Evolutionary conservation across 2,888 invertebrate species (phyloP).

Genomic region (Diploptera punctata): DNA sequence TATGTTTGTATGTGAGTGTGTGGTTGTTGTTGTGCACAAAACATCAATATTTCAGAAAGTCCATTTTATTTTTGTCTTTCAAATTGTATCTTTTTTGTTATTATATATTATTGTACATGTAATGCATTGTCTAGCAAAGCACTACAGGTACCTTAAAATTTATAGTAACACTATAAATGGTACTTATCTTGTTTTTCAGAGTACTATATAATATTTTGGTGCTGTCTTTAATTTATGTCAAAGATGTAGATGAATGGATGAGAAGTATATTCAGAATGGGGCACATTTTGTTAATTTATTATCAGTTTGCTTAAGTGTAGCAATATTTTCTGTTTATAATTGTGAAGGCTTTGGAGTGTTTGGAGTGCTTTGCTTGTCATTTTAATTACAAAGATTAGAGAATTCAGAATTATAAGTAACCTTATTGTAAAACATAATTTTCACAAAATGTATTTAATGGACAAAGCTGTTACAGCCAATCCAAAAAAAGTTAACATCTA

Average conservation of each 20-base stretch:
- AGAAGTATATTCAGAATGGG: conserved; percentile 26
- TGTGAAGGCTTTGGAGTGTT: not conserved
- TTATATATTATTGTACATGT: conserved; percentile 30
- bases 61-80: conserved; percentile 29
- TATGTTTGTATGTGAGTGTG: conserved; percentile 36
- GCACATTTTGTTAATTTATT: conserved; percentile 22
- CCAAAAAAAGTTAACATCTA: no score
- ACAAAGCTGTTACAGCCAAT: no score
- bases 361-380: conserved; percentile 3
- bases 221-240: conserved; percentile 32
- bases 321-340: not conserved
- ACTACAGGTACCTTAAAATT: conserved; percentile 8
- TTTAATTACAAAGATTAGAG: no score
- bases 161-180: conserved; percentile 26
- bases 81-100: conserved; percentile 27
- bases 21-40: conserved; percentile 33
- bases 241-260: conserved; percentile 32
- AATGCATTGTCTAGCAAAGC: conserved; percentile 18
- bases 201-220: conserved; percentile 33
- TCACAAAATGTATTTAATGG: no score
- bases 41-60: conserved; percentile 28
- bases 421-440: no score
- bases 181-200: conserved; percentile 19
- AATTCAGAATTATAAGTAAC: no score
- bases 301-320: conserved; percentile 8